Evolutionary conservation across 2,888 invertebrate species (phyloP), one percentile per base, ranked within the genome.

Genomic region (Philopedon plagiatum): DNA sequence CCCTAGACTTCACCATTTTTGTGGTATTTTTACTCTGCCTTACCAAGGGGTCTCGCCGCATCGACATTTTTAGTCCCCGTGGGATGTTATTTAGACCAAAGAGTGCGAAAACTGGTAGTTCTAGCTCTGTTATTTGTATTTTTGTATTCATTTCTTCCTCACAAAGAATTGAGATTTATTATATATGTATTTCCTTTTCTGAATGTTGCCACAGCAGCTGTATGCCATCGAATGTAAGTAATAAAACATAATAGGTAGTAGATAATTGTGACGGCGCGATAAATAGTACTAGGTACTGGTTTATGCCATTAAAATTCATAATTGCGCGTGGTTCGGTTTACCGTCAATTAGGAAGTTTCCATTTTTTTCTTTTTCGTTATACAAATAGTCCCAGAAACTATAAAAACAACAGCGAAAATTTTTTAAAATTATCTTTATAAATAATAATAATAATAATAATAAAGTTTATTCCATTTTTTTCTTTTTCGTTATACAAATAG

Each of bases 11-110:
- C 93, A 4, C 99, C 99, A 69, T 97, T 97, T 85, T 85, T 96
- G 1, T 99, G 99, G 99, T 99, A 99, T 86, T 98, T 98, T 85
- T 98, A 98, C 85, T 98, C 98, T 0, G 99, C 97, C 0, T 87
- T 99, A 41, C 99, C 99, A 0, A 90, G 99, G 65, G 95, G 96
- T 0, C 89, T 99, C 83, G 94, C 94, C 0, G 89, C 92, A 0
- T 95, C 96, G 21, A 83, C 95, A 21, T 81, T 94, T 7, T 87
- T 99, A 54, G 88, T 96, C 63, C 96, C 96, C 0, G 80, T 94
- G 21, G 96, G 96, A 29, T 82, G 93, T 49, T 89, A 90, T 76
- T 87, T 93, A 77, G 94, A 97, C 82, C 86, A 89, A 62, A 88
- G 96, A 77, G 88, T 93, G 56, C 86, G 93, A 57, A 89, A 90